Conservation (phyloP, 2,797 vertebrate species). For the Thripadectes ignobilis region DNA sequence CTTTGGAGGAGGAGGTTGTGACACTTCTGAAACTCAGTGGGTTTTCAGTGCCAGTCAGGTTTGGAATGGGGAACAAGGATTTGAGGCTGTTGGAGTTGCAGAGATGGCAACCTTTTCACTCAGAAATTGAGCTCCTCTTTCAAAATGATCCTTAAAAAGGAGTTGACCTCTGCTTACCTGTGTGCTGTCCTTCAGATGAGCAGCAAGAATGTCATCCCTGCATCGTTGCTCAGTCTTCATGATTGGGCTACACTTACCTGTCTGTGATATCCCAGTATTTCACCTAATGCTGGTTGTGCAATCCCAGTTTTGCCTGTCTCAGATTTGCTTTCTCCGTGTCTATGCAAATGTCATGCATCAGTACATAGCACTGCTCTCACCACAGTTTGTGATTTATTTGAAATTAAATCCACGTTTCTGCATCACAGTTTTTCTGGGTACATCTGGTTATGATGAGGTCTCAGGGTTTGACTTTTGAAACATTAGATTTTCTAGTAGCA, state of each 20-base stretch:
- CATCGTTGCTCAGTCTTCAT: fast-evolving
- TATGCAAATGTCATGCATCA: not conserved
- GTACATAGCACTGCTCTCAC: not conserved
- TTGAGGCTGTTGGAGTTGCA: not conserved
- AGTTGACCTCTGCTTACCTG: not conserved
- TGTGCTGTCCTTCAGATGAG: not conserved
- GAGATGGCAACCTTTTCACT: not conserved
- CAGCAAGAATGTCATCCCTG: not conserved
- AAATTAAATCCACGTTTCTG: constrained; percentile 9
- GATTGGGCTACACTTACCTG: not conserved
- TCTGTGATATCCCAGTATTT: not conserved
- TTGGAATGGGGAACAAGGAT: not conserved
- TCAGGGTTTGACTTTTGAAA: not conserved
- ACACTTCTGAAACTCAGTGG: not conserved
- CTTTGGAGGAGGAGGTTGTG: not conserved
- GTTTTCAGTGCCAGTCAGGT: not conserved
- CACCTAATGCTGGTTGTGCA: not conserved
- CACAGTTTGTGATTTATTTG: not conserved
- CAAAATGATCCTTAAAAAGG: not conserved
- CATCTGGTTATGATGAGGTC: not conserved
- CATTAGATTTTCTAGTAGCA: not conserved
- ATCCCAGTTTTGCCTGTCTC: not conserved
- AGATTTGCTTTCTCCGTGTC: not conserved
- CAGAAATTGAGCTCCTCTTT: not conserved
- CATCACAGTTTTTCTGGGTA: not conserved